Percentiles rank a stretch among this genome's conserved stretches.
phyloP scores from a whole-genome alignment of 2,113 vertebrate species.

The Petromus typicus region DNA sequence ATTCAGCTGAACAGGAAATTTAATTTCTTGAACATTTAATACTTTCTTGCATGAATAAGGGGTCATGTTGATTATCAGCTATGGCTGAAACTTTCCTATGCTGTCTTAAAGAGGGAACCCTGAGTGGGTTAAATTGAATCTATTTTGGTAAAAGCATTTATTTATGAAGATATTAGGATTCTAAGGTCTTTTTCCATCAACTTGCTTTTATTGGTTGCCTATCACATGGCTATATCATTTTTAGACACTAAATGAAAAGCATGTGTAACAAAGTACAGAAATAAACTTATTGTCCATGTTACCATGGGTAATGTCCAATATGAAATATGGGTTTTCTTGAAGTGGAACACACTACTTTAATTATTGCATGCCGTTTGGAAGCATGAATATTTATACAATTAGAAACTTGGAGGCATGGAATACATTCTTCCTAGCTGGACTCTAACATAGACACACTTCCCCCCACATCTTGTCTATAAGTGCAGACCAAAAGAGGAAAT shows the following conservation, averaged over 20 bases:
- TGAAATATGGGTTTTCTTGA: conserved; percentile 82
- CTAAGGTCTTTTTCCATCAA: conserved; percentile 56
- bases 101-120: not conserved
- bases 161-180: conserved; percentile 61
- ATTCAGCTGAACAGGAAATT: not conserved
- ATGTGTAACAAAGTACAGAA: conserved; percentile 76
- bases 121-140: conserved; percentile 31
- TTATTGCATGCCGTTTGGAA: conserved; percentile 81
- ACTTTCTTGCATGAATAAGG: not conserved
- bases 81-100: not conserved
- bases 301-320: conserved; percentile 59
- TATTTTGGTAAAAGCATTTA: conserved; percentile 52
- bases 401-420: conserved; percentile 79
- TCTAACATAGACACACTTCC: not conserved
- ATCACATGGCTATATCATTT: conserved; percentile 74
- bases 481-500: conserved; percentile 65
- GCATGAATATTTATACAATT: conserved; percentile 81
- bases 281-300: conserved; percentile 58
- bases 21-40: not conserved
- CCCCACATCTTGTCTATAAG: conserved; percentile 33
- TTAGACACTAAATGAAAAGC: conserved; percentile 84
- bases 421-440: conserved; percentile 73
- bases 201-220: conserved; percentile 71
- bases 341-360: conserved; percentile 79
- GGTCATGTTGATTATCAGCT: not conserved